Evolutionary conservation across 2,888 invertebrate genomes (phyloP), one percentile per base, ranked within the genome.

Genomic region (Stenchaetothrips biformis): DNA sequence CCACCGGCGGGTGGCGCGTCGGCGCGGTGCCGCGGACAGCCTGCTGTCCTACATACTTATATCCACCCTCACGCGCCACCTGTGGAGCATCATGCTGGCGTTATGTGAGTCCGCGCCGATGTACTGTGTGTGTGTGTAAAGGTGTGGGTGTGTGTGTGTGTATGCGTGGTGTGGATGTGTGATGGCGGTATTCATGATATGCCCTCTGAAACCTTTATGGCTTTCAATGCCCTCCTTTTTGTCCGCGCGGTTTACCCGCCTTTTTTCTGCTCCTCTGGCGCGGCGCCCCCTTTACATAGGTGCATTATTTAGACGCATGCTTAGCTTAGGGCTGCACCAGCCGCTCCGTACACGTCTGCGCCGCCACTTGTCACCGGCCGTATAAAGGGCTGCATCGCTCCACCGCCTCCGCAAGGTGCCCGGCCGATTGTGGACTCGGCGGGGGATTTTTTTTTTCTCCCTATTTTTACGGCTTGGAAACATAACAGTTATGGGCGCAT

Each of bases 11-110:
- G 18, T 37, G 16, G 79, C 82, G 80, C n/a, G 78, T 80, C 83
- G 82, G 83, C 81, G 82, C 82, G 82, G 83, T 83, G 85, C 85
- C 85, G 85, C 85, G 84, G 21, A 59, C 16, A 59, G 59, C 7
- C 67, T 11, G 67, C 67, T 74, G 67, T 74, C 67, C 67, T 21
- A 53, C 25, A 74, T 74, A 74, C 67, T 53, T 37, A 37, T 37
- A 37, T 37, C 37, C 37, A 37, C 9, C 9, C 67, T 67, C 21
- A 74, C 67, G 67, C 25, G 67, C 67, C 67, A 74, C 67, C 67
- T 74, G 67, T 74, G 25, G 67, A 74, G 67, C 67, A 21, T 25
- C n/a, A 21, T 21, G 67, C 67, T 25, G 8, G 67, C 25, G 67
- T 74, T 74, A 74, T 74, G 67, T 25, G 67, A 37, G 37, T 37